Conservation (phyloP, 2,888 invertebrate genomes). For the Aproaerema taeniolella region DNA sequence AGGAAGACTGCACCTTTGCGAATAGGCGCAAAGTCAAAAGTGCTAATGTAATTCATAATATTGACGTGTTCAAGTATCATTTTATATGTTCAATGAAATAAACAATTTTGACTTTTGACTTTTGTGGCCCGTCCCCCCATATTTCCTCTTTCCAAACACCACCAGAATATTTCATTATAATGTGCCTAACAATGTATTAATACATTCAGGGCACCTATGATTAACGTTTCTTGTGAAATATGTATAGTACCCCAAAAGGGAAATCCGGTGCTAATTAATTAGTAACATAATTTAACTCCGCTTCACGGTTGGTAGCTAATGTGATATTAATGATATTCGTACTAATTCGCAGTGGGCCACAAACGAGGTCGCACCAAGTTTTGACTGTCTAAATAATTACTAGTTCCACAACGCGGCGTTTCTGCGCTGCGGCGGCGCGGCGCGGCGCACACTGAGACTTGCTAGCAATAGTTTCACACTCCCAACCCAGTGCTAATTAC, state of each 20-base stretch:
- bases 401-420: conserved; percentile 30
- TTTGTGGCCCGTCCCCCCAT: too few species aligned
- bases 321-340: conserved; percentile 58
- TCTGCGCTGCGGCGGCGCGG: conserved; percentile 13
- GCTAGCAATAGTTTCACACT: conserved; percentile 20
- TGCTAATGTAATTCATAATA: too few species aligned
- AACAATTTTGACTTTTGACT: too few species aligned
- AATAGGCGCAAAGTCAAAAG: too few species aligned
- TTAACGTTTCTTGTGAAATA: conserved; percentile 13
- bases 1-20: too few species aligned
- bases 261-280: conserved; percentile 26
- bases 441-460: not conserved
- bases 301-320: conserved; percentile 40
- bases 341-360: conserved; percentile 48
- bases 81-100: too few species aligned
- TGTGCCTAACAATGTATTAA: conserved; percentile 18
- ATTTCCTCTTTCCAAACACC: not conserved
- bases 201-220: conserved; percentile 10
- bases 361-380: conserved; percentile 53
- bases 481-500: conserved; percentile 18
- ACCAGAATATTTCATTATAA: conserved; percentile 12
- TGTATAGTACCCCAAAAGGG: conserved; percentile 14
- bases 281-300: conserved; percentile 33
- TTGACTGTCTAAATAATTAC: conserved; percentile 62
- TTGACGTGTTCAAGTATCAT: too few species aligned